These are phyloP conservation scores for Corythoichthys intestinalis DNA, from an alignment of 2,113 vertebrate species.

Conservation along the genomic window DNA sequence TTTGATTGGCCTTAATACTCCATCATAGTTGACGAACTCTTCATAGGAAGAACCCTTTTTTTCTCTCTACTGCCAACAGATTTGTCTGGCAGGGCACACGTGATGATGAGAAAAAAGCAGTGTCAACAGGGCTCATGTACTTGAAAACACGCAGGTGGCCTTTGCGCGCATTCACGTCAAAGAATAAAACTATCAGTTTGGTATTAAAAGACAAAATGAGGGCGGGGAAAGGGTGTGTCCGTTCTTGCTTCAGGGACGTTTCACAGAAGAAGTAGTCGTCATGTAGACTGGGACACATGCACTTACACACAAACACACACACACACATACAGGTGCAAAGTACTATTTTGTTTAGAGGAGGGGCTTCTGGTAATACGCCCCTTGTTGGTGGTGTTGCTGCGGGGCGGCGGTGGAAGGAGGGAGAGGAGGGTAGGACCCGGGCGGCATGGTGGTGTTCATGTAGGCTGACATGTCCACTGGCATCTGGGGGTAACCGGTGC, in stretches of 20 bases:
- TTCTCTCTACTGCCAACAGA: background rate
- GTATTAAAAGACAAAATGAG: background rate
- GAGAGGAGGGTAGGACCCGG: slow-evolving; percentile 73
- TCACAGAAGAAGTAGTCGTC: background rate
- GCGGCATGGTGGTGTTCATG: slow-evolving; percentile 78
- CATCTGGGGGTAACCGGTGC: slow-evolving; percentile 74
- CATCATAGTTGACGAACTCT: too few species aligned
- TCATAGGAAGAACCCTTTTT: background rate
- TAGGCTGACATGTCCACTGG: slow-evolving; percentile 82
- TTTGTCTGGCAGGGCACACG: too few species aligned
- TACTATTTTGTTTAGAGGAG: slow-evolving; percentile 74
- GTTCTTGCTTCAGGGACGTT: background rate
- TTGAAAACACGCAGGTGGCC: background rate
- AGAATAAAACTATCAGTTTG: background rate
- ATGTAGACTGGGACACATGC: background rate
- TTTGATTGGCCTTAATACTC: too few species aligned
- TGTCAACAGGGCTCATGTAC: background rate
- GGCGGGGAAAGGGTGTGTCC: background rate
- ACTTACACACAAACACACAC: slow-evolving; percentile 8
- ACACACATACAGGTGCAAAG: background rate
- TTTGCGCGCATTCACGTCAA: background rate
- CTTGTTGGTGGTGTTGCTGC: slow-evolving; percentile 59
- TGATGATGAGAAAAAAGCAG: background rate
- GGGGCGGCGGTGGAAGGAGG: slow-evolving; percentile 63
- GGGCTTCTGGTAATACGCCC: slow-evolving; percentile 87